Evolutionary conservation across 2,113 vertebrate species (phyloP).

Genomic region (Dolichotis patagonum): DNA sequence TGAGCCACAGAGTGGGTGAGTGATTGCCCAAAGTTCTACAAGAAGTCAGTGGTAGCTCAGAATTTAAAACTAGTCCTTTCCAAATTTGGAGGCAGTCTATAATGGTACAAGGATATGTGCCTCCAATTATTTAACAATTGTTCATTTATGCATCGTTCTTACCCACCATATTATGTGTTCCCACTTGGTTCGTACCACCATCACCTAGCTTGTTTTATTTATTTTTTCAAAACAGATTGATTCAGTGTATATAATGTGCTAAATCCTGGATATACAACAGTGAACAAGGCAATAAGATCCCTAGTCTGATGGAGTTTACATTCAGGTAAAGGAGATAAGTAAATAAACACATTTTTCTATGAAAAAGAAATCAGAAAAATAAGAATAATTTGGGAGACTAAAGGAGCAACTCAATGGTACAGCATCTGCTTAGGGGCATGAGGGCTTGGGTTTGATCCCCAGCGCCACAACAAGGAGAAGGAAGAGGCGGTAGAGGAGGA

Average conservation of each 20-base stretch:
- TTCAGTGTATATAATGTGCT: background rate
- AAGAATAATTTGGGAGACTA: background rate
- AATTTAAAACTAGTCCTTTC: constrained; percentile 2
- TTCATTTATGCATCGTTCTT: background rate
- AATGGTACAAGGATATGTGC: background rate
- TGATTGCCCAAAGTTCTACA: background rate
- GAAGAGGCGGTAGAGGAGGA: background rate
- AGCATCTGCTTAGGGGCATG: too few relatives aligned
- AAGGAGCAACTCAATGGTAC: background rate
- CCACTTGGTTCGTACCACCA: background rate
- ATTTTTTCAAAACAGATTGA: background rate
- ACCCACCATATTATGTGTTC: background rate
- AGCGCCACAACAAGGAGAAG: background rate
- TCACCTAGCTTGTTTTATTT: background rate
- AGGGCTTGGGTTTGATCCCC: background rate
- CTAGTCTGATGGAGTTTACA: background rate
- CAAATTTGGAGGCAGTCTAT: background rate
- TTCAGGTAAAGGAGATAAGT: background rate
- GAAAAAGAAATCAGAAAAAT: background rate
- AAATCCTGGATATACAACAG: background rate
- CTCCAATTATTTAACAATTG: background rate
- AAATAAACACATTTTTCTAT: constrained; percentile 10
- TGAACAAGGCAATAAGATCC: background rate
- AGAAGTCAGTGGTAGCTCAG: background rate
- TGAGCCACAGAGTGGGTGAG: background rate